Evolutionary conservation across 2,113 vertebrate species (phyloP).

Genomic region (Hydrochoerus hydrochaeris): DNA sequence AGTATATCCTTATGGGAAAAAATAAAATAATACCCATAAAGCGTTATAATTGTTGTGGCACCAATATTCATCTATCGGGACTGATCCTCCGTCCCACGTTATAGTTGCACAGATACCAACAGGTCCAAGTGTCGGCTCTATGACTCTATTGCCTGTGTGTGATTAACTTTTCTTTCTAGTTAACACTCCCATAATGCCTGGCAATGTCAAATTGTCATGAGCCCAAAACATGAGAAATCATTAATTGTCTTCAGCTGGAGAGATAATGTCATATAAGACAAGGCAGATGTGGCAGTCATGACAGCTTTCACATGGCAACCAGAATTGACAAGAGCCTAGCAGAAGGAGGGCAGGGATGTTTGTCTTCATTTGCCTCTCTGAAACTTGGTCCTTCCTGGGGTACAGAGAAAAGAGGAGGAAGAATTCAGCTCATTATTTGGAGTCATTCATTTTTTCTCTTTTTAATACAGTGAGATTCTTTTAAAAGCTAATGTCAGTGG

Average conservation of each 20-base stretch:
- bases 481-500: not conserved
- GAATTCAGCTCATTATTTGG: not conserved
- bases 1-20: not conserved
- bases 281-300: not conserved
- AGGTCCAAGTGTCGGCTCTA: not conserved
- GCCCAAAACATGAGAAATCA: not conserved
- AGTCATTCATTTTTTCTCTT: not conserved
- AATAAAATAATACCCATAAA: not conserved
- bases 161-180: not conserved
- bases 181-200: not conserved
- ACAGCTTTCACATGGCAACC: not conserved
- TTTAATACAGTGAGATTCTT: not conserved
- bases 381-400: not conserved
- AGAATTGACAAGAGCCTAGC: not conserved
- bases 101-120: not conserved
- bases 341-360: not conserved
- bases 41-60: not conserved
- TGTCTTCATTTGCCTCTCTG: not conserved
- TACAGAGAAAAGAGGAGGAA: not conserved
- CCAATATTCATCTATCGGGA: not conserved
- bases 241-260: not conserved
- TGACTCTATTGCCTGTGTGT: not conserved
- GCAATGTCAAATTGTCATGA: conserved; percentile 12
- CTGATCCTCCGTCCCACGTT: not conserved
- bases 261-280: not conserved